Base-by-base conservation (phyloP, 2,797 vertebrate genomes). In the Neostethus bicornis region DNA sequence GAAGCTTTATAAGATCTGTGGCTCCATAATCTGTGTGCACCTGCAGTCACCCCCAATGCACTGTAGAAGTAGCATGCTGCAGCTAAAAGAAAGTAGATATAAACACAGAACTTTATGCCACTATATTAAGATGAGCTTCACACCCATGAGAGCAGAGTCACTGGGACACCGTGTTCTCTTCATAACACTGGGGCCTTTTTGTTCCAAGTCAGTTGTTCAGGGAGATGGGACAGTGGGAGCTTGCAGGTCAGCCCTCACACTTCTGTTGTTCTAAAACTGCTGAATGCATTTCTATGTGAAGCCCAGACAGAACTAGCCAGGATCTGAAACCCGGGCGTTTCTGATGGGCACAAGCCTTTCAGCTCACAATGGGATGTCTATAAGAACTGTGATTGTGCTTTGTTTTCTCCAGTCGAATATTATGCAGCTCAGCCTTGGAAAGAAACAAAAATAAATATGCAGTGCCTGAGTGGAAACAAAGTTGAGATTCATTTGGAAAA, bases 11-110 rank as follows among this genome's bases (percentile, higher is more conserved):
- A 98, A 62, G 93, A 90, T 44, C 95, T 90, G 81, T 98, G 97
- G 70, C 97, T 97, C 96, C 95, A 98, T 51, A 99, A 92, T 50
- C 96, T 93, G 80, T 98, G 97, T 3, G 92, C 93, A 23, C 96
- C 96, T 0, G 95, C 96, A 1, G 95, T 97, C 62, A 98, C 87
- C 4, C 96, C 95, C 34, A 96, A 85, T 43, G 93, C 94, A 16
- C 93, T 93, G 54, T 92, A 0, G 17, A 90, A 0, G 44, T 95
- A 98, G 83, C 91, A 95, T 37, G 89, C n/a, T 6, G 58, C 0
- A 3, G 26, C 96, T 99, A 66, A 28, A 58, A 65, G 35, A 51
- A 61, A 61, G 21, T 31, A 64, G 42, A 61, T 56, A 20, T 71
- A 23, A 68, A 58, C 32, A 51, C 48, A 72, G 14, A 70, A 77